phyloP scores from a whole-genome alignment of 92 coral and sea anemone genomes.

The Montipora capitata region DNA sequence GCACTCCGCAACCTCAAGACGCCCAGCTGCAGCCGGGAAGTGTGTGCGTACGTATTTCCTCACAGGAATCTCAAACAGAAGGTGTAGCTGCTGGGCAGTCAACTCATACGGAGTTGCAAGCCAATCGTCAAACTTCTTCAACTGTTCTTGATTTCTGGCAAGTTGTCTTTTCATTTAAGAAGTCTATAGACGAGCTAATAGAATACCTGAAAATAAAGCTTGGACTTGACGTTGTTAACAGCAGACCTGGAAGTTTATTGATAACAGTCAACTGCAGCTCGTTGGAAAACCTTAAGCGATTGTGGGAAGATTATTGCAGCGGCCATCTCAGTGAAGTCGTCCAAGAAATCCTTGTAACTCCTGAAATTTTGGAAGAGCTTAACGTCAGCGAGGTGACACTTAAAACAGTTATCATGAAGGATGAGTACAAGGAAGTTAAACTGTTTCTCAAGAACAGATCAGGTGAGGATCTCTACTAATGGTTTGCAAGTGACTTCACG shows the following conservation, averaged over 20 bases:
- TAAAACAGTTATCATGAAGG: neutral
- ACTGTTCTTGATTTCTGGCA: neutral
- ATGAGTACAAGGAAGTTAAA: slow-evolving; percentile 2
- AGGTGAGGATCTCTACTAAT: neutral
- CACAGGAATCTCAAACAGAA: too few species aligned
- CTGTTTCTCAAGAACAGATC: neutral
- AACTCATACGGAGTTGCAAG: neutral
- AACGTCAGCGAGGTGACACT: neutral
- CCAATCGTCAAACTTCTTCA: neutral
- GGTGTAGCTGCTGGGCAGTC: too few species aligned
- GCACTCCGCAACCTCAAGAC: too few species aligned
- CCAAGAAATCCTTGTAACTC: slow-evolving; percentile 9
- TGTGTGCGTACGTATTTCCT: too few species aligned
- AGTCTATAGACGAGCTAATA: neutral
- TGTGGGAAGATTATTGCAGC: slow-evolving; percentile 23
- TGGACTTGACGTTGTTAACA: neutral
- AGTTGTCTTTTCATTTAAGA: neutral
- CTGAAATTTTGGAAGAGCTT: neutral
- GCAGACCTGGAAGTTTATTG: neutral
- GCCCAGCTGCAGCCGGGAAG: too few species aligned
- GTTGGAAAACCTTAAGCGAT: slow-evolving; percentile 2
- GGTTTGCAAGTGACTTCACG: too few species aligned
- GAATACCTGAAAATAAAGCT: neutral
- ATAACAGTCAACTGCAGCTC: slow-evolving; percentile 17
- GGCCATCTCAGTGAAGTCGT: slow-evolving; percentile 15